These are phyloP conservation scores for Sebastes iracundus DNA, from an alignment of 2,797 vertebrate species.

Conservation along the genomic window DNA sequence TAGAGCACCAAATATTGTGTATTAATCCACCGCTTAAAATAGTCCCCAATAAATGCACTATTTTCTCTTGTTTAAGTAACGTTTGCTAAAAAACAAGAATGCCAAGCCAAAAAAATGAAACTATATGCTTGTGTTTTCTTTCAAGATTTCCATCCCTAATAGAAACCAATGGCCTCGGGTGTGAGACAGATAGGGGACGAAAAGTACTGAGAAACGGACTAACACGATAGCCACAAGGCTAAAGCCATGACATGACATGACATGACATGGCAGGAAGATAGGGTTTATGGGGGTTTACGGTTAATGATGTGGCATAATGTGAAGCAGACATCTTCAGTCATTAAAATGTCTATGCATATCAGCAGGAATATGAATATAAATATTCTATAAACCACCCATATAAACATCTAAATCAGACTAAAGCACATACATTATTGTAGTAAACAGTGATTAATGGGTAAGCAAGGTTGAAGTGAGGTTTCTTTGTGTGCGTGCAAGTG, in stretches of 20 bases:
- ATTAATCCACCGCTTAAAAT: not conserved
- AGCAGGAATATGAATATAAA: not conserved
- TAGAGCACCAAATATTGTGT: not conserved
- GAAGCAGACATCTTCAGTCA: not conserved
- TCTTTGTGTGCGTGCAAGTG: constrained; percentile 3
- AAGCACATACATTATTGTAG: not conserved
- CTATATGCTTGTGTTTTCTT: not conserved
- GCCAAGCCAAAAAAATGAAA: not conserved
- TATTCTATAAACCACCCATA: not conserved
- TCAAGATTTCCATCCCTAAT: not conserved
- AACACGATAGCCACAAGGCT: not conserved
- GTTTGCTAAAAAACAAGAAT: not conserved
- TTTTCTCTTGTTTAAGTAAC: not conserved
- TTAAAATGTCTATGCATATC: not conserved
- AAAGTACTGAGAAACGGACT: not conserved
- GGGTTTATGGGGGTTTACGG: not conserved
- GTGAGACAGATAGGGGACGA: not conserved
- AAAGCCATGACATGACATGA: not conserved
- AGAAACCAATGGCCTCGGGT: not conserved
- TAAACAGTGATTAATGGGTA: not conserved
- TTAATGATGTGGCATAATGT: not conserved
- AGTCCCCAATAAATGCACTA: not conserved
- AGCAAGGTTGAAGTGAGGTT: constrained; percentile 9
- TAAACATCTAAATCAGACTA: not conserved
- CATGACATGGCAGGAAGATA: not conserved